Evolutionary conservation across 1,140 invertebrate genomes (phyloP).

Genomic region (Gonatopus flavifemur): DNA sequence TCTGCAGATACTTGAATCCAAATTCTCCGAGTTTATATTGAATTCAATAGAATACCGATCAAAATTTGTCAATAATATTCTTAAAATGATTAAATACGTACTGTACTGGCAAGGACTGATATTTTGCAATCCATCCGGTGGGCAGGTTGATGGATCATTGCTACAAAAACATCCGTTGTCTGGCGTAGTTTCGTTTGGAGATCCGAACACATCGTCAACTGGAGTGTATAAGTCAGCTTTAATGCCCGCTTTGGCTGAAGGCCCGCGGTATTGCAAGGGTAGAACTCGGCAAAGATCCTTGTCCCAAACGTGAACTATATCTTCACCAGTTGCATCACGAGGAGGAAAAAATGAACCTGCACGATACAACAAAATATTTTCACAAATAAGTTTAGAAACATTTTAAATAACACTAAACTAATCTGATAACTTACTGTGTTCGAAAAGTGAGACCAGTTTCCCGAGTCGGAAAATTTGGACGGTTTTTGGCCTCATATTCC

Average conservation of each 20-base stretch:
- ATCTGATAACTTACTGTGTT: neutral
- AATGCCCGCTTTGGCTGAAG: conserved; percentile 69
- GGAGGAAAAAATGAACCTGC: conserved; percentile 78
- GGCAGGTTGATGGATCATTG: conserved; percentile 65
- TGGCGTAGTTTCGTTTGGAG: conserved; percentile 62
- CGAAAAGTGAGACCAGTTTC: no score
- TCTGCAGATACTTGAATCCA: no score
- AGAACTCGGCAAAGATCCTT: conserved; percentile 83
- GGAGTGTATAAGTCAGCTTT: conserved; percentile 73
- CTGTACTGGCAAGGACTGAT: conserved; percentile 86
- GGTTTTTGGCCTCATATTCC: no score
- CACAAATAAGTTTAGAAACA: neutral
- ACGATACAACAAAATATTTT: conserved; percentile 6
- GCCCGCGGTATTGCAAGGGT: conserved; percentile 70
- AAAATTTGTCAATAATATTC: no score
- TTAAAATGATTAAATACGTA: conserved; percentile 53
- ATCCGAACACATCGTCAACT: conserved; percentile 69
- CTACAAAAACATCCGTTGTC: conserved; percentile 83
- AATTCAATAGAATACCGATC: no score
- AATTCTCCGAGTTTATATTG: no score
- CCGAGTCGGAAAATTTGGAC: no score
- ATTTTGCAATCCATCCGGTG: conserved; percentile 76
- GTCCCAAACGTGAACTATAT: conserved; percentile 78
- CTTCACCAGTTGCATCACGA: conserved; percentile 69
- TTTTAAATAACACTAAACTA: neutral